These are phyloP conservation scores for Lota lota DNA, from an alignment of 2,113 vertebrate genomes.

Conservation along the genomic window DNA sequence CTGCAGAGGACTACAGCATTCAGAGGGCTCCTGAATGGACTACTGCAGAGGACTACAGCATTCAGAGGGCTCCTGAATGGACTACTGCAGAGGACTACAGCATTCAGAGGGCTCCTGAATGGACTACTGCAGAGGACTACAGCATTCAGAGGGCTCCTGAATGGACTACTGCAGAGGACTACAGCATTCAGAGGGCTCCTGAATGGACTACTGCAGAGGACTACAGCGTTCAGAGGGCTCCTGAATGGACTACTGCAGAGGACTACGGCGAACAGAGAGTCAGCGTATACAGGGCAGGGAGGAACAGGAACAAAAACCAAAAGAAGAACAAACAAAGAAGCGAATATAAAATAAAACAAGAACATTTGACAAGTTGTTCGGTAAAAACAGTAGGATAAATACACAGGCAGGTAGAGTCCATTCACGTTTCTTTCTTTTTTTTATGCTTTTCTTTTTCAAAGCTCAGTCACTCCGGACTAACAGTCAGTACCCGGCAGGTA, in stretches of 20 bases:
- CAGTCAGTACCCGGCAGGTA: slow-evolving; percentile 59
- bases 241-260: too few species aligned
- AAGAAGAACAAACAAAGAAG: slow-evolving; percentile 36
- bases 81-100: too few species aligned
- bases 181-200: slow-evolving; percentile 60
- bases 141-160: slow-evolving; percentile 49
- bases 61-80: slow-evolving; percentile 50
- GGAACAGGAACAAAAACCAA: slow-evolving; percentile 57
- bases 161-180: too few species aligned
- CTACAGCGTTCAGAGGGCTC: slow-evolving; percentile 48
- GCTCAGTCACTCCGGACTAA: slow-evolving; percentile 63
- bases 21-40: too few species aligned
- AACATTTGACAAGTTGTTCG: slow-evolving; percentile 66
- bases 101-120: too few species aligned
- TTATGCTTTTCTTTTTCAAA: slow-evolving; percentile 54
- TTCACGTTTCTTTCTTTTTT: slow-evolving; percentile 35
- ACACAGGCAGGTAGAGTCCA: slow-evolving; percentile 69
- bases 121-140: too few species aligned
- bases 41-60: slow-evolving; percentile 40
- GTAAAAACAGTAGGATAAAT: slow-evolving; percentile 84
- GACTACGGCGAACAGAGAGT: slow-evolving; percentile 61
- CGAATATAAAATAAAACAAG: slow-evolving; percentile 57
- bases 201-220: too few species aligned
- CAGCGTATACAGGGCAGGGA: slow-evolving; percentile 59
- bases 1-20: slow-evolving; percentile 67